Evolutionary conservation across 1,140 invertebrate species (phyloP).

Genomic region (Listronotus bonariensis): DNA sequence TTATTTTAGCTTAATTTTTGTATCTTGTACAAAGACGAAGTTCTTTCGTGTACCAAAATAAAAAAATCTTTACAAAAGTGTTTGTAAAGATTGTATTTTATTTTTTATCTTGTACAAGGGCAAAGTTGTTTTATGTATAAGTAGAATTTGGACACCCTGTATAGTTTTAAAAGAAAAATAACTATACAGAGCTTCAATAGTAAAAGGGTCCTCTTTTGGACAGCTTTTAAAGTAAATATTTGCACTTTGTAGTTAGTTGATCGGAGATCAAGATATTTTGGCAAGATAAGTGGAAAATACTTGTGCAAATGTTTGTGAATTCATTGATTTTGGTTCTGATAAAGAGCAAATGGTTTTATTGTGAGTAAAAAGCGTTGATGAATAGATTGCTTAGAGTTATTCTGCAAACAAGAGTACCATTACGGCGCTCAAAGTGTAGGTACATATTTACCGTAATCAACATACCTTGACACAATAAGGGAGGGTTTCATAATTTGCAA

Average conservation of each 20-base stretch:
- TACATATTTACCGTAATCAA: no score
- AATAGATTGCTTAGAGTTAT: constrained; percentile 15
- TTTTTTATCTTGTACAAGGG: no score
- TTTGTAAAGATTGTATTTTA: no score
- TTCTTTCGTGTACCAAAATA: no score
- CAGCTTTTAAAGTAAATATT: constrained; percentile 15
- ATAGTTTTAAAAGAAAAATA: constrained; percentile 8
- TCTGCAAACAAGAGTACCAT: constrained; percentile 17
- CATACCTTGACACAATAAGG: no score
- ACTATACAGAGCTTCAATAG: neutral
- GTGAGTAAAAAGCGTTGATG: constrained; percentile 21
- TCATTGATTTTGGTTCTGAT: constrained; percentile 24
- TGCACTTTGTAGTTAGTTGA: neutral
- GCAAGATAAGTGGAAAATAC: constrained; percentile 24
- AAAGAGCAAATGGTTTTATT: constrained; percentile 23
- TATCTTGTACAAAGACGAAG: no score
- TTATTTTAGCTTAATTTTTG: no score
- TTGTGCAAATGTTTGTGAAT: constrained; percentile 39
- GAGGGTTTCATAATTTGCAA: no score
- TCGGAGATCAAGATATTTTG: constrained; percentile 23
- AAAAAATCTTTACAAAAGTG: no score
- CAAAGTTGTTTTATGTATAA: no score
- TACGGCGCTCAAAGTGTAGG: constrained; percentile 10
- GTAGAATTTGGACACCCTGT: no score
- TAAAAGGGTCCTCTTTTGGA: neutral